Conservation (phyloP, 2,797 vertebrate species). For the Chelidonichthys spinosus region DNA sequence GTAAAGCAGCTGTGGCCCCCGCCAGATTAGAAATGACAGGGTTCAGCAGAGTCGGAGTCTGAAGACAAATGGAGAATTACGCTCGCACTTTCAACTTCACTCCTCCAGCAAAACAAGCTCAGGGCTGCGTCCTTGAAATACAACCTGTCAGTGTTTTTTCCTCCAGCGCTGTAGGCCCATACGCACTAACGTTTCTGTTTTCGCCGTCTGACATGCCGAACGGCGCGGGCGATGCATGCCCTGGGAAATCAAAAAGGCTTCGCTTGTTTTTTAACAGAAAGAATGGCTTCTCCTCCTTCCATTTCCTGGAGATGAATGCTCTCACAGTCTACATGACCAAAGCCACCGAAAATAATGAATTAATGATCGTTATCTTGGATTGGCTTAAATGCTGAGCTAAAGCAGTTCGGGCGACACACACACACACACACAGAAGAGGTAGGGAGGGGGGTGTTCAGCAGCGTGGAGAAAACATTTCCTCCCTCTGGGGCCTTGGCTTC, state of each 20-base stretch:
- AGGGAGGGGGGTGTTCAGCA: constrained; percentile 23
- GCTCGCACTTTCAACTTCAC: constrained; percentile 66
- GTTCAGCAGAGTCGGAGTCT: constrained; percentile 64
- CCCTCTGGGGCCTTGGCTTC: constrained; percentile 47
- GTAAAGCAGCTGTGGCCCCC: constrained; percentile 56
- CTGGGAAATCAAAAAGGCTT: constrained; percentile 65
- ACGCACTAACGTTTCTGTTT: constrained; percentile 40
- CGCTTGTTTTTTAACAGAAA: constrained; percentile 47
- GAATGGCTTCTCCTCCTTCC: constrained; percentile 55
- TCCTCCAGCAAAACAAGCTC: constrained; percentile 69
- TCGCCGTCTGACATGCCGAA: constrained; percentile 49
- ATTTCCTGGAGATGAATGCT: constrained; percentile 58
- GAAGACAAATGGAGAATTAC: constrained; percentile 71
- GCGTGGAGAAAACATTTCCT: constrained; percentile 61
- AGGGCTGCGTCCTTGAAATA: constrained; percentile 76
- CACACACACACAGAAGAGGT: constrained; percentile 39
- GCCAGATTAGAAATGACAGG: constrained; percentile 59
- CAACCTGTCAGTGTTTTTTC: constrained; percentile 64
- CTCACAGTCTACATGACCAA: constrained; percentile 42
- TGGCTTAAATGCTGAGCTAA: constrained; percentile 60
- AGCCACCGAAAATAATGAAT: constrained; percentile 40
- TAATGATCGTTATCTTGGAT: constrained; percentile 70
- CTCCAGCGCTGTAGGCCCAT: constrained; percentile 51
- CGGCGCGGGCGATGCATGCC: constrained; percentile 35
- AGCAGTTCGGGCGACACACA: constrained; percentile 46